A percentile compares a stretch with the other conserved stretches of the same genome.
phyloP scores from a whole-genome alignment of 2,888 invertebrate genomes.

The Danaus chrysippus region DNA sequence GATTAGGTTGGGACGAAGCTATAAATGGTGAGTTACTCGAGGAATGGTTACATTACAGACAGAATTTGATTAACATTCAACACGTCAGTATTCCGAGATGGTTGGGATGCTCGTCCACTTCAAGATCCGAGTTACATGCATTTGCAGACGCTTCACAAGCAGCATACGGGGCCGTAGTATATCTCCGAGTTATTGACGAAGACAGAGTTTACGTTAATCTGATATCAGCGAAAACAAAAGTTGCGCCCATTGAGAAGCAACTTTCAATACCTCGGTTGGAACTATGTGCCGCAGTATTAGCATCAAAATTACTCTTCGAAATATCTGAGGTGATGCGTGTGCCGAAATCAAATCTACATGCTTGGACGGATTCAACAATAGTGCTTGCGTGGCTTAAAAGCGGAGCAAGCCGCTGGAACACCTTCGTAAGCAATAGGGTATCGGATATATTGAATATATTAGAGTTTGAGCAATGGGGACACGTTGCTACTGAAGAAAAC shows the following conservation, averaged over 20 bases:
- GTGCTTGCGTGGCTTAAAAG: slow-evolving; percentile 31
- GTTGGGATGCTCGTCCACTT: slow-evolving; percentile 11
- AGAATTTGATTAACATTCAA: slow-evolving; percentile 15
- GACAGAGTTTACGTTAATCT: slow-evolving; percentile 18
- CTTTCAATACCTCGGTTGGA: slow-evolving; percentile 27
- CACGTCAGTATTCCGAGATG: slow-evolving; percentile 19
- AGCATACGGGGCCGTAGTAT: slow-evolving; percentile 29
- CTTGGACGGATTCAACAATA: slow-evolving; percentile 30
- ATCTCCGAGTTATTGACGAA: slow-evolving; percentile 15
- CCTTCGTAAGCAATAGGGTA: too few species aligned
- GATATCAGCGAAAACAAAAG: slow-evolving; percentile 17
- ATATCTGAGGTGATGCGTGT: slow-evolving; percentile 17
- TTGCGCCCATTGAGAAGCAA: slow-evolving; percentile 19
- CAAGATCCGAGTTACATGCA: slow-evolving; percentile 22
- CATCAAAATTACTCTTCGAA: too few species aligned
- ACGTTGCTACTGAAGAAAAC: slow-evolving; percentile 32
- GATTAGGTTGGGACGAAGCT: slow-evolving; percentile 33
- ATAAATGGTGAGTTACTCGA: slow-evolving; percentile 20
- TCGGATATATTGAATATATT: slow-evolving; percentile 31
- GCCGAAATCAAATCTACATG: slow-evolving; percentile 16
- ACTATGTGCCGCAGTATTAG: too few species aligned
- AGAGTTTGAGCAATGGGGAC: slow-evolving; percentile 18
- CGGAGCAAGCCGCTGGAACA: too few species aligned
- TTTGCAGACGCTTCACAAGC: slow-evolving; percentile 28
- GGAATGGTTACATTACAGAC: slow-evolving; percentile 18